Evolutionary conservation across 2,797 vertebrate species (phyloP), one percentile per base, ranked within the genome.

Genomic region (Pipistrellus pygmaeus): DNA sequence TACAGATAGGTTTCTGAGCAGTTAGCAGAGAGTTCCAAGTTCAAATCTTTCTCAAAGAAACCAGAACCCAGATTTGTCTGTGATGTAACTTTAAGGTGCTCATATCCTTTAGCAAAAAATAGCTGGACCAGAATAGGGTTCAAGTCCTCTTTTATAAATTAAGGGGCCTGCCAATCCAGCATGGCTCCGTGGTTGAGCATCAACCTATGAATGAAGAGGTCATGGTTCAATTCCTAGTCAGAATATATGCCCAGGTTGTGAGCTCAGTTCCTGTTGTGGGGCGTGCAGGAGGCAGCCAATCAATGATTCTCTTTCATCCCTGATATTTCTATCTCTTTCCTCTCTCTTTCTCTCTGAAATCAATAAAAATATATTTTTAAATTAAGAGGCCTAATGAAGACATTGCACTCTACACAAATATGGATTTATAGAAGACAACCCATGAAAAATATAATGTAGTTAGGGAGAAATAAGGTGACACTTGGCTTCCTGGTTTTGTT

Each of bases 91-190:
- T 81, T 57, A 85, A 93, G 7, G 4, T 41, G 10, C 13, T 9
- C 14, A 71, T 3, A n/a, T 81, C 13, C 32, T 90, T 95, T 64
- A 88, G 62, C 38, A 68, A 86, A 20, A 82, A 75, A 89, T 20
- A 82, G 55, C 53, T 55, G 5, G 32, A 86, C 21, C 27, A 92
- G 10, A 7, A 53, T 41, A 69, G 75, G 30, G 18, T 35, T 57
- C 69, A 88, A 62, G 57, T 60, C 17, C 51, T 88, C 48, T 90
- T 95, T 81, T 4, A 88, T 76, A 95, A 85, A 53, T 80, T 73
- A 92, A 71, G 35, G 15, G 8, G 8, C 66, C 66, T 68, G 32
- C n/a, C 32, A 62, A 62, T 62, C 66, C 4, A 4, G 64, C 64
- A n/a, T 32, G n/a, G 64, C 30, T 32, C n/a, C 18, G 17, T 35